Evolutionary conservation across 2,888 invertebrate genomes (phyloP).

Genomic region (Polietes domitor): DNA sequence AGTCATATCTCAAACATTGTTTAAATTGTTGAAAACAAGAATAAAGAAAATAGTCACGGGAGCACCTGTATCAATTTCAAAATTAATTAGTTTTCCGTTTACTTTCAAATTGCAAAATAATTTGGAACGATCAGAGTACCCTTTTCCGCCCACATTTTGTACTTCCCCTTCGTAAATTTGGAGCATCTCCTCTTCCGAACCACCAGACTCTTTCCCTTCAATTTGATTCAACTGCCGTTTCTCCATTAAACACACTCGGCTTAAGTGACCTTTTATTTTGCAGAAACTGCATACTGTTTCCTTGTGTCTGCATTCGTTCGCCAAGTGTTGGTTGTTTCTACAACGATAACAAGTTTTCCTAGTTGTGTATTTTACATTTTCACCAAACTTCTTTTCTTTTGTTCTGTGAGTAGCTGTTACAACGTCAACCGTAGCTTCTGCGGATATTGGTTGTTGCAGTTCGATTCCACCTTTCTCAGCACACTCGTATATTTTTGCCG

Average conservation of each 20-base stretch:
- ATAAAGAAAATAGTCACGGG: too few species aligned
- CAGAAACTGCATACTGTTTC: slow-evolving; percentile 30
- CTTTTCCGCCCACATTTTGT: slow-evolving; percentile 27
- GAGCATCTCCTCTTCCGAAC: slow-evolving; percentile 1
- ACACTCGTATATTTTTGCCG: slow-evolving; percentile 69
- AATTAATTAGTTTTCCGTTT: slow-evolving; percentile 42
- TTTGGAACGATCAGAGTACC: slow-evolving; percentile 43
- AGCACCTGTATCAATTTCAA: slow-evolving; percentile 54
- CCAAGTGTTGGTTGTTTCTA: slow-evolving; percentile 16
- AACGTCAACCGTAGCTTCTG: neutral
- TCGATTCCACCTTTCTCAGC: slow-evolving; percentile 68
- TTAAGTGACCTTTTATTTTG: slow-evolving; percentile 13
- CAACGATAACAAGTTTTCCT: slow-evolving; percentile 15
- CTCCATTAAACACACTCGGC: slow-evolving; percentile 30
- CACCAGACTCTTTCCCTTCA: neutral
- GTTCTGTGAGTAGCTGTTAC: slow-evolving; percentile 3
- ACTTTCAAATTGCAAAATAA: slow-evolving; percentile 46
- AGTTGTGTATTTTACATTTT: neutral
- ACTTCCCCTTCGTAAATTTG: slow-evolving; percentile 49
- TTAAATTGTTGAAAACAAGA: too few species aligned
- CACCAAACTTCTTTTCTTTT: neutral
- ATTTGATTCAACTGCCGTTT: slow-evolving; percentile 18
- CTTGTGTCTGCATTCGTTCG: slow-evolving; percentile 33
- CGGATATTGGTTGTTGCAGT: slow-evolving; percentile 50
- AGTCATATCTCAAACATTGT: too few species aligned